A percentile compares a stretch with the other conserved stretches of the same genome.
phyloP scores from a whole-genome alignment of 1,140 invertebrate species.

The Zaprionus ornatus region DNA sequence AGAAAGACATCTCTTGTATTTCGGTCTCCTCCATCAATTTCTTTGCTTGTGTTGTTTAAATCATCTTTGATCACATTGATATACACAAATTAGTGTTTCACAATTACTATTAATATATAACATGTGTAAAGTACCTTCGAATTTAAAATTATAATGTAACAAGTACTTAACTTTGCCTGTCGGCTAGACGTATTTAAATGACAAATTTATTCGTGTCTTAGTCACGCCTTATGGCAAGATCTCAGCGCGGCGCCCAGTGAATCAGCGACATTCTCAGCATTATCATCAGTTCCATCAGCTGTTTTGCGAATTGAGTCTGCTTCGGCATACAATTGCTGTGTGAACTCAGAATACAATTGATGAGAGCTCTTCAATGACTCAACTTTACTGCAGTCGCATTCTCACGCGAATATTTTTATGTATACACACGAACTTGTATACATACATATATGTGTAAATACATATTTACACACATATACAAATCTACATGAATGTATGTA shows the following conservation, averaged over 20 bases:
- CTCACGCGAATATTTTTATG: conserved; percentile 56
- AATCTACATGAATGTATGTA: neutral
- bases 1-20: too few species aligned
- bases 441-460: conserved; percentile 15
- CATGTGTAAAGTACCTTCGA: too few species aligned
- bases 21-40: neutral
- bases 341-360: conserved; percentile 57
- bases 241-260: conserved; percentile 43
- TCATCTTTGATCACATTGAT: neutral
- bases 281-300: conserved; percentile 29
- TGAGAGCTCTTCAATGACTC: conserved; percentile 54
- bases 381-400: conserved; percentile 58
- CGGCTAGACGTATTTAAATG: conserved; percentile 4
- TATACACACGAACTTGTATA: conserved; percentile 9
- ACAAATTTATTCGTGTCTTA: conserved; percentile 51
- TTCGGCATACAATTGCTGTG: conserved; percentile 61
- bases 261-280: conserved; percentile 45
- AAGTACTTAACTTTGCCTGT: neutral
- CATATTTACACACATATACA: neutral
- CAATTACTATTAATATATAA: too few species aligned
- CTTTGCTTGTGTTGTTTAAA: neutral
- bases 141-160: neutral
- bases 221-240: conserved; percentile 43
- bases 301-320: conserved; percentile 23
- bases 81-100: neutral